Evolutionary conservation across 1,140 invertebrate species (phyloP), one percentile per base, ranked within the genome.

Genomic region (Hirudo medicinalis): DNA sequence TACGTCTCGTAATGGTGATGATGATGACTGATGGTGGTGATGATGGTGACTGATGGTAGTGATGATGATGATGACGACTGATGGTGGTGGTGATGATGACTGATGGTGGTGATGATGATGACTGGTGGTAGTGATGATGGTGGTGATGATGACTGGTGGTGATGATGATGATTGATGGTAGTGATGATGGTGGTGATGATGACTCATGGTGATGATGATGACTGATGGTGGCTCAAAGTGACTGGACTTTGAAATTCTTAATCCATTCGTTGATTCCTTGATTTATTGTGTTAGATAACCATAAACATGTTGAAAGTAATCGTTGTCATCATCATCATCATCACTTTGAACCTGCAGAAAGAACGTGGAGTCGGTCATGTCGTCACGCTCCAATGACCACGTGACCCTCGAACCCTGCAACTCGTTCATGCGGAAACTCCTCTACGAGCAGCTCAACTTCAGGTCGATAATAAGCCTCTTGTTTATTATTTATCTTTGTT

Each of bases 381-480:
- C 57, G 11, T 22, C 57, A 5, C 22, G 22, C 22, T 63, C 57
- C 29, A 20, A 63, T 1, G 57, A 63, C 22, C 29, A 32, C 22
- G 29, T 63, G 2, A 63, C 57, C 1, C 29, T 63, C 22, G 57
- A 63, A 20, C 57, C 57, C 1, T 63, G 57, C 57, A 63, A 32
- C 20, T 22, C 57, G 19, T 63, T 63, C 57, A 25, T 32, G 4
- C 22, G 57, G 29, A 63, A 63, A 32, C 29, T 63, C 8, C 57
- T 63, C 57, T 63, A 63, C 19, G 57, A 63, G 15, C 57, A 63
- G 29, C 57, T 63, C 22, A 63, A 63, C 57, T n/a, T 63, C 22
- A 22, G 19, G 57, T 63, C 8, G 6, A 6, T 6, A 36, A 36
- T 6, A 6, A 36, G 32, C 32, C 32, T 36, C 6, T 2, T 20